These are phyloP conservation scores for Mesorhabditis sp. DNA, from an alignment of 2,888 invertebrate genomes.

Conservation along the genomic window DNA sequence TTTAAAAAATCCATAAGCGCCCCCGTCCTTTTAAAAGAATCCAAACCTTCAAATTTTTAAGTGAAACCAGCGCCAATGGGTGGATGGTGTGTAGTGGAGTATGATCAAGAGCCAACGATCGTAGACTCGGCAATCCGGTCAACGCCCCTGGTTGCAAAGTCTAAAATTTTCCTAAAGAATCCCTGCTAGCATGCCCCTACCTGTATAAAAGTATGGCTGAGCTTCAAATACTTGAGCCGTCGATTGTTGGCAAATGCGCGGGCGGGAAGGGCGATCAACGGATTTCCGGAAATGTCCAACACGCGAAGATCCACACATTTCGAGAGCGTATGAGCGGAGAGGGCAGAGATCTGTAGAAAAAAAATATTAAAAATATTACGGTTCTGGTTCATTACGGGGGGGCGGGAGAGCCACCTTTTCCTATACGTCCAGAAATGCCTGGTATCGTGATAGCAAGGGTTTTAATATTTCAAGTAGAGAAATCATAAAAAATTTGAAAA, in stretches of 20 bases:
- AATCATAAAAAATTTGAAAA: too few relatives aligned
- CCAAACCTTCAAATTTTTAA: constrained; percentile 28
- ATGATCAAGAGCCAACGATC: constrained; percentile 34
- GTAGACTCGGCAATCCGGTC: constrained; percentile 32
- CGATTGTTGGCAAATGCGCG: constrained; percentile 36
- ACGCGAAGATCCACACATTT: constrained; percentile 37
- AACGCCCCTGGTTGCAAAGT: constrained; percentile 34
- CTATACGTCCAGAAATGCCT: too few relatives aligned
- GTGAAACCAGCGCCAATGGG: constrained; percentile 42
- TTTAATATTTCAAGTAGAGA: too few relatives aligned
- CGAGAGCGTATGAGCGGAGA: constrained; percentile 43
- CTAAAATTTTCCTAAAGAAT: constrained; percentile 17
- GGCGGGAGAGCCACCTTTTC: background rate
- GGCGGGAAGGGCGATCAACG: constrained; percentile 34
- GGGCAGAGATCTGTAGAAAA: constrained; percentile 34
- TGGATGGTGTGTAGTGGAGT: constrained; percentile 38
- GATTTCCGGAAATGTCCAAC: constrained; percentile 42
- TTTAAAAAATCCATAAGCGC: too few relatives aligned
- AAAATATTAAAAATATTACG: constrained; percentile 9
- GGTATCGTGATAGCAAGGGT: too few relatives aligned
- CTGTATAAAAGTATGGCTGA: constrained; percentile 35
- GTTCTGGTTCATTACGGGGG: background rate
- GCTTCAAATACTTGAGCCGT: constrained; percentile 39
- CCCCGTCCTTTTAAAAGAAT: background rate
- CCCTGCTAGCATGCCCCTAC: constrained; percentile 15